Evolutionary conservation across 2,888 invertebrate genomes (phyloP), one percentile per base, ranked within the genome.

Genomic region (Fabriciana adippe): DNA sequence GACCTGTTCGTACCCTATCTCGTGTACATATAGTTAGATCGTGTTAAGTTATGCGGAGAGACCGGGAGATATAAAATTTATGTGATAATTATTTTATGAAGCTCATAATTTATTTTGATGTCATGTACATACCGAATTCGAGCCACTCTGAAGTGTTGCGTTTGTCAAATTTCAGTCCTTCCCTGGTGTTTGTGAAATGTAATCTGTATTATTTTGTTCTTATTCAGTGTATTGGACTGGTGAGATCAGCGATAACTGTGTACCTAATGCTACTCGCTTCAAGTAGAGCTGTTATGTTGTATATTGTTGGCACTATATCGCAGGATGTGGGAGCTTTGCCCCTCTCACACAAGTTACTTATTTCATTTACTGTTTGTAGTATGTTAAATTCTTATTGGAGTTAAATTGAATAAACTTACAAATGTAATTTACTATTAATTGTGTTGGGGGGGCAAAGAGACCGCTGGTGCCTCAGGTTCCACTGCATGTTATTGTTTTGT

Each of bases 31-130:
- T 87, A 89, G 86, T 82, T 89, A 88, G 87, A 84, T 86, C 79
- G 87, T 88, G 86, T 85, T 87, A 89, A 88, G 87, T 87, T 88
- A 88, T 88, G 88, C 87, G 86, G 86, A 87, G 81, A 81, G 84
- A 86, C 88, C 81, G 84, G 84, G 84, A 84, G 85, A 82, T 84
- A 78, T 87, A 84, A 86, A 92, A 92, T 92, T 91, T 92, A 92
- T 92, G 92, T 92, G 92, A 92, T 92, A 92, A 92, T 92, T 92
- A 89, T 89, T 92, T 90, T 92, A 92, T 85, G 89, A 90, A 91
- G 88, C 85, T 89, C 89, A 89, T 92, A 92, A 92, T 92, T 92
- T 92, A 92, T 92, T 92, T 87, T 81, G 85, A 88, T 89, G 86
- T 87, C 87, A 87, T 89, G 90, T 92, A 91, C 86, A 90, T 90